Percentiles rank a stretch among this genome's conserved stretches.
Conservation (phyloP, 2,797 vertebrate species). For the Ctenosaura bakeri region DNA sequence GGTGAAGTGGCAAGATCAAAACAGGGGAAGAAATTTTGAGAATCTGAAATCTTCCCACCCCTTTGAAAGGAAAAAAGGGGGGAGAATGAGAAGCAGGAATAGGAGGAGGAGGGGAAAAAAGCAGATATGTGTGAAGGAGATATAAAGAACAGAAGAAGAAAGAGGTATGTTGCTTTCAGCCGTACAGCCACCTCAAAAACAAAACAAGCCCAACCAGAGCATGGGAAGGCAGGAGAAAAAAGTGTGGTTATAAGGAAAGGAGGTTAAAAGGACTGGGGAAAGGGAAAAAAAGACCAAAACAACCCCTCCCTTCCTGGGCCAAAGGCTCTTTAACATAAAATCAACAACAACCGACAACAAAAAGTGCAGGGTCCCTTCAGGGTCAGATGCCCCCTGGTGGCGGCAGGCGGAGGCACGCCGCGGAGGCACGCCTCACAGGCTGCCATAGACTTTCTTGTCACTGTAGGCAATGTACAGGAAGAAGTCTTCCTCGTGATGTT, state of each 20-base stretch:
- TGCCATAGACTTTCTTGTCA: constrained; percentile 93
- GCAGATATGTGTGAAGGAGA: no score
- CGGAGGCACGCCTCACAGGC: no score
- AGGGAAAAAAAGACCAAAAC: background rate
- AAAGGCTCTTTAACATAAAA: constrained; percentile 40
- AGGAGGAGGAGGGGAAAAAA: no score
- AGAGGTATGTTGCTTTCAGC: no score
- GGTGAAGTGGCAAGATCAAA: no score
- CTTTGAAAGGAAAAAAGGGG: no score
- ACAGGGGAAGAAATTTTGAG: no score
- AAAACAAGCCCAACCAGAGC: background rate
- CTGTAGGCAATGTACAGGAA: constrained; percentile 98
- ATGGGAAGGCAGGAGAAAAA: background rate
- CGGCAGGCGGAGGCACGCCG: constrained; percentile 37
- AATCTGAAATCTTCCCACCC: no score
- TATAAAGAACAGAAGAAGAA: no score
- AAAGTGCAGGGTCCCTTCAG: constrained; percentile 65
- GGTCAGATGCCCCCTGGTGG: constrained; percentile 39
- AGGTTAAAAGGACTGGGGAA: background rate
- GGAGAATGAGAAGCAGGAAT: no score
- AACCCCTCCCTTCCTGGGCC: background rate
- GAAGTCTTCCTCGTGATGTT: constrained; percentile 96
- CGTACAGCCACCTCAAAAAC: no score
- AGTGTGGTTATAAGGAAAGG: background rate
- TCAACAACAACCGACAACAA: constrained; percentile 46